A percentile compares a stretch with the other conserved stretches of the same genome.
phyloP scores from a whole-genome alignment of 1,140 invertebrate species.

The Ooceraea biroi region DNA sequence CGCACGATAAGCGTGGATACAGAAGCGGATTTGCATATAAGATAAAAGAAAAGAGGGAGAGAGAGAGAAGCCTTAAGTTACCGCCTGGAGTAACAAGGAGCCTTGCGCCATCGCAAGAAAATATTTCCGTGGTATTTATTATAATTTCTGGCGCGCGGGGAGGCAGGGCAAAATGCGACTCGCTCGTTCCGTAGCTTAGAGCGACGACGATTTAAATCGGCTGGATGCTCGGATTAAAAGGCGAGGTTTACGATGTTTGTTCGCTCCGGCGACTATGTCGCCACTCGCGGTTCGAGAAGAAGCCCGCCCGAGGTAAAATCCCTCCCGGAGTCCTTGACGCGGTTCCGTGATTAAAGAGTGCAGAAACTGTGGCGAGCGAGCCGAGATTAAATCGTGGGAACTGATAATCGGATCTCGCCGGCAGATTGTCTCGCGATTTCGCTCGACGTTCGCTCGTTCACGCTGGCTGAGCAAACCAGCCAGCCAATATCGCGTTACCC shows the following conservation, averaged over 20 bases:
- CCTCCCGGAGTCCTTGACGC: conserved; percentile 40
- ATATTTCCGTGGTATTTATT: conserved; percentile 10
- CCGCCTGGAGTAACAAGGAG: background rate
- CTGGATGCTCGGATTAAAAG: conserved; percentile 25
- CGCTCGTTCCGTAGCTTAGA: background rate
- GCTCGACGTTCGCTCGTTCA: conserved; percentile 1
- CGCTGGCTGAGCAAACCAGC: conserved; percentile 27
- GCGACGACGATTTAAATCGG: conserved; percentile 15
- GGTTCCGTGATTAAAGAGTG: conserved; percentile 17
- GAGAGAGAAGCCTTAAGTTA: background rate
- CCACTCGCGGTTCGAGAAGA: background rate
- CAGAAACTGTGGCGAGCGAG: conserved; percentile 18
- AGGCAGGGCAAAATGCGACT: background rate
- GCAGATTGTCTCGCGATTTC: conserved; percentile 56
- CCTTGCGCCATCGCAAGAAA: background rate
- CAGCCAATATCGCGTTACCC: conserved; percentile 30
- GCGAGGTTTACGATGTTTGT: conserved; percentile 30
- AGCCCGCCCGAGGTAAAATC: conserved; percentile 24
- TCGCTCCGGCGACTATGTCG: conserved; percentile 4
- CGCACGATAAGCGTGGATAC: conserved; percentile 8
- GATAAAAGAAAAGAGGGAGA: background rate
- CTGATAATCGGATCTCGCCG: conserved; percentile 41
- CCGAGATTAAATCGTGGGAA: conserved; percentile 56
- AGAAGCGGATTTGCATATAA: background rate
- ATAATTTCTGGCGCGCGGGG: background rate